Evolutionary conservation across 2,888 invertebrate species (phyloP), one percentile per base, ranked within the genome.

Genomic region (Acronicta psi): DNA sequence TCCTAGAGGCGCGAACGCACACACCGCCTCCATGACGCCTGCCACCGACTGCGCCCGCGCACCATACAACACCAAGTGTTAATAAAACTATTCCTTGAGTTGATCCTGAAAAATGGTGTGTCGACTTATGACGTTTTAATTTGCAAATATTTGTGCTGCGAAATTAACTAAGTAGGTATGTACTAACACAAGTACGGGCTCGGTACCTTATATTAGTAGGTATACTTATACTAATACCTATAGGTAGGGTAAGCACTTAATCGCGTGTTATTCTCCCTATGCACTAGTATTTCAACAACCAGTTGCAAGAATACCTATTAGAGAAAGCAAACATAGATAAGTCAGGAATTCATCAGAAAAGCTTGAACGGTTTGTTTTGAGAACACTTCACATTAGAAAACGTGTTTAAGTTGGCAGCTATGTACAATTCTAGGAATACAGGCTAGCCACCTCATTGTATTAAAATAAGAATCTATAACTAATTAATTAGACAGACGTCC

Each of bases 1-100:
- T 81, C 77, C 71, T 69, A 75, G 63, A 74, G 75, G 79, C 73
- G 73, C 71, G 66, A 79, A 77, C 75, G 70, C 73, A 81, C 79
- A 67, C 75, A 56, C 67, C 63, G 63, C 69, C 69, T 61, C 52
- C 54, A 31, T 47, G 69, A 68, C 74, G 74, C 75, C 62, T 56
- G 66, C 69, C 63, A 49, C 69, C 69, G 60, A 44, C 45, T 44
- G 60, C 49, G 65, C 68, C 38, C 16, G 60, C 49, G 43, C 55
- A 54, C 20, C 46, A 25, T 50, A 44, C 47, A 23, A 42, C 43
- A 43, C 42, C 20, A 36, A 47, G 16, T 18, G 10, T 49, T n/a
- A 3, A 25, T 20, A 17, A 45, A 29, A 45, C 10, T 10, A 9
- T 25, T 25, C 2, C 11, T 13, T 14, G 3, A n/a, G 2, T 20